A percentile compares a stretch with the other conserved stretches of the same genome.
Conservation (phyloP, 2,113 vertebrate genomes). For the Dipodomys ordii region DNA sequence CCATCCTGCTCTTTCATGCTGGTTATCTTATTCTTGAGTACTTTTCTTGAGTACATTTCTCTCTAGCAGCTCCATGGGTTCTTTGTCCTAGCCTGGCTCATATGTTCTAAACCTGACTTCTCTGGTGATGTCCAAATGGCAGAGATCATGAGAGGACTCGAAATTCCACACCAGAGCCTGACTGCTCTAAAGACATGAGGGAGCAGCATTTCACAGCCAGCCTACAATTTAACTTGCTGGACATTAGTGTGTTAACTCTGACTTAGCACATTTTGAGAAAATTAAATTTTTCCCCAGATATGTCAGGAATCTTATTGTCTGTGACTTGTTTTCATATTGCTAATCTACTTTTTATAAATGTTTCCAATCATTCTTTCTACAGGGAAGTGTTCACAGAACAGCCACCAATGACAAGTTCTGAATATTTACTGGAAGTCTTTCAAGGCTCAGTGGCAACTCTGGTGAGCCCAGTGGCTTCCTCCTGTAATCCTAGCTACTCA, state of each 20-base stretch:
- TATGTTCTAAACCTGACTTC: not conserved
- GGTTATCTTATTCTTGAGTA: not conserved
- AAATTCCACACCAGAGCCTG: not conserved
- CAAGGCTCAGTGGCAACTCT: not conserved
- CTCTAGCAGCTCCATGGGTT: not conserved
- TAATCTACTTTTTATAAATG: not conserved
- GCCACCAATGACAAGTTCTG: not conserved
- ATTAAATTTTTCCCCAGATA: not conserved
- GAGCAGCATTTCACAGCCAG: not conserved
- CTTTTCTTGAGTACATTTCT: constrained; percentile 4
- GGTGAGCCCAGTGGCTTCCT: too few relatives aligned
- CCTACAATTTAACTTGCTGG: not conserved
- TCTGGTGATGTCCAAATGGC: not conserved
- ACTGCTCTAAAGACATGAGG: not conserved
- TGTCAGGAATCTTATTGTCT: not conserved
- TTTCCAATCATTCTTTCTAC: not conserved
- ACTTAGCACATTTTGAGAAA: constrained; percentile 46
- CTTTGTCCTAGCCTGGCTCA: not conserved
- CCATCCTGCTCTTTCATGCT: not conserved
- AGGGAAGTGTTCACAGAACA: not conserved
- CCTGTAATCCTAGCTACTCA: too few relatives aligned
- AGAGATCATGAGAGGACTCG: not conserved
- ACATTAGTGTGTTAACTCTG: not conserved
- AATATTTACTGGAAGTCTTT: not conserved
- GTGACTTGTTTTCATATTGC: not conserved